phyloP scores from a whole-genome alignment of 2,888 invertebrate species.

The Coelinius sp. region DNA sequence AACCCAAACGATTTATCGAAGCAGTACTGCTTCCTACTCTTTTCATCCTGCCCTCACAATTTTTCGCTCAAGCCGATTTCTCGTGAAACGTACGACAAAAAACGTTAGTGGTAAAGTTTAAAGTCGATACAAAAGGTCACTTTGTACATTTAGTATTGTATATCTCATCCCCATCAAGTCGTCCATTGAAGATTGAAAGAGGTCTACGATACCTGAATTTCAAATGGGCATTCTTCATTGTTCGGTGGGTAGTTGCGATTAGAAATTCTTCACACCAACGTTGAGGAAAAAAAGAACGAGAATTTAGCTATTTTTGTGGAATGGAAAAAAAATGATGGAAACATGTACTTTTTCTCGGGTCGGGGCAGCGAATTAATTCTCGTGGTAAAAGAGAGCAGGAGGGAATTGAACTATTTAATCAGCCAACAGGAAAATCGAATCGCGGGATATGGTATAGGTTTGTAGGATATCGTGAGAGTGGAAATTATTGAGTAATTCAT shows the following conservation, averaged over 20 bases:
- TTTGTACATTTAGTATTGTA: neutral
- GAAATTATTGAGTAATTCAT: neutral
- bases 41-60: neutral
- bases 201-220: conserved; percentile 21
- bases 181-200: neutral
- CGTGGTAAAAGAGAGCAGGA: neutral
- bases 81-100: conserved; percentile 10
- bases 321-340: neutral
- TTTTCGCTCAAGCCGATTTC: conserved; percentile 9
- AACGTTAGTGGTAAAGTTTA: conserved; percentile 26
- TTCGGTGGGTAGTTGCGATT: neutral
- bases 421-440: conserved; percentile 19
- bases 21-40: neutral
- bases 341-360: neutral
- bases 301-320: too few species aligned
- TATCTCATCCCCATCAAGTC: neutral
- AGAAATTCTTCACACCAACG: neutral
- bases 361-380: neutral
- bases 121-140: conserved; percentile 11
- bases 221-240: neutral
- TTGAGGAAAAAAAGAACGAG: neutral
- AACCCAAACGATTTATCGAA: conserved; percentile 32
- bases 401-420: conserved; percentile 11
- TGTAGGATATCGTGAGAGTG: neutral
- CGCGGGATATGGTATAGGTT: neutral